Evolutionary conservation across 2,797 vertebrate species (phyloP).

Genomic region (Halcyon leucocephala): DNA sequence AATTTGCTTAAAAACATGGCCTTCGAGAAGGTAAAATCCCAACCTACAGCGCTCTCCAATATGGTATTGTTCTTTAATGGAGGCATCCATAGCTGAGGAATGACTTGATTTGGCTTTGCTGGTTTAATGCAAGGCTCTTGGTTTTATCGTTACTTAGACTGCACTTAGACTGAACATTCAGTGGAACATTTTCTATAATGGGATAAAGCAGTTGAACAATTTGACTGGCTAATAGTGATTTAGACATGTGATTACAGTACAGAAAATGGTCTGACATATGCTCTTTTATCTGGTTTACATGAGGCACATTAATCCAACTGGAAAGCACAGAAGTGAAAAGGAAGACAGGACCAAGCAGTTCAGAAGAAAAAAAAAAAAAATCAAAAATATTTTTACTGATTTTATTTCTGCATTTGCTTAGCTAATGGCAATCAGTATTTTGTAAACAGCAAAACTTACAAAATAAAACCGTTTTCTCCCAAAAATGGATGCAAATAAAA

Average conservation of each 20-base stretch:
- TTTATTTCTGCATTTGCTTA: not conserved
- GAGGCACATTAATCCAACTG: constrained; percentile 53
- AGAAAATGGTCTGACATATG: constrained; percentile 68
- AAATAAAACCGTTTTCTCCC: not conserved
- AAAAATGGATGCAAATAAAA: not conserved
- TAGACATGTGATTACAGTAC: constrained; percentile 65
- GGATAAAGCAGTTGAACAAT: constrained; percentile 60
- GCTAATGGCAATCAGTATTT: not conserved
- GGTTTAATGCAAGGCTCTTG: constrained; percentile 17
- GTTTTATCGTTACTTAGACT: constrained; percentile 47
- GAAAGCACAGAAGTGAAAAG: constrained; percentile 33
- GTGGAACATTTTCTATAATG: constrained; percentile 62
- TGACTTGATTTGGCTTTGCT: not conserved
- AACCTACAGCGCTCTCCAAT: constrained; percentile 24
- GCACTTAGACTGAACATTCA: constrained; percentile 57
- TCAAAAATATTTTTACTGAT: not conserved
- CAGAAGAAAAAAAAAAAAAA: not conserved
- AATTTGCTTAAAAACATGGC: not conserved
- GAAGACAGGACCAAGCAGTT: not conserved
- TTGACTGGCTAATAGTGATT: constrained; percentile 70
- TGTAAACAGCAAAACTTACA: not conserved
- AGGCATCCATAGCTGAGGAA: not conserved
- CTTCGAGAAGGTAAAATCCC: not conserved
- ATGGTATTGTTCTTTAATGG: constrained; percentile 19
- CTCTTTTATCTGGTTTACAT: constrained; percentile 66